phyloP scores from a whole-genome alignment of 2,888 invertebrate genomes.

The Epistrophe eligans region DNA sequence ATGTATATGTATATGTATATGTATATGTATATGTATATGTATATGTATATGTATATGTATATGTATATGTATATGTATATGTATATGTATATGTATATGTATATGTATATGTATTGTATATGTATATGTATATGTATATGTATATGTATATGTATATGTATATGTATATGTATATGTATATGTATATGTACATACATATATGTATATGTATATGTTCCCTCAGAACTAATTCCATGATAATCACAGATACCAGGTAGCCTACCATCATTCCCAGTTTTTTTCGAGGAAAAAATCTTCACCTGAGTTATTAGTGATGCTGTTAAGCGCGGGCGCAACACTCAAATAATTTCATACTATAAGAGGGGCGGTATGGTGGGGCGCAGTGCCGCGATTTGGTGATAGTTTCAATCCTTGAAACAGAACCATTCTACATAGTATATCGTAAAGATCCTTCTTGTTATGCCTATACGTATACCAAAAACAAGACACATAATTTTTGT shows the following conservation, averaged over 20 bases:
- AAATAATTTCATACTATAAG: slow-evolving; percentile 33
- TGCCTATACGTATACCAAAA: background rate
- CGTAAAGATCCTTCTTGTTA: slow-evolving; percentile 13
- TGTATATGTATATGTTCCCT: no score
- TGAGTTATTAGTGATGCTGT: slow-evolving; percentile 70
- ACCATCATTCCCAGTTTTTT: slow-evolving; percentile 27
- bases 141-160: slow-evolving; percentile 27
- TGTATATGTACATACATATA: slow-evolving; percentile 44
- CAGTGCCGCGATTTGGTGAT: background rate
- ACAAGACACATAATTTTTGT: slow-evolving; percentile 51
- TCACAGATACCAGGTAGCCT: slow-evolving; percentile 59
- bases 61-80: slow-evolving; percentile 26
- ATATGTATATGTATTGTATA: slow-evolving; percentile 34
- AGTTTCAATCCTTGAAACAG: slow-evolving; percentile 20
- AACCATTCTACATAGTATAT: background rate
- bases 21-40: slow-evolving; percentile 18
- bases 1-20: slow-evolving; percentile 26
- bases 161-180: slow-evolving; percentile 14
- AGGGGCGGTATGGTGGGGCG: background rate
- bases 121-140: no score
- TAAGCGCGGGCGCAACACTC: slow-evolving; percentile 70
- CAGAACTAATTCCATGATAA: slow-evolving; percentile 53
- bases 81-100: slow-evolving; percentile 18
- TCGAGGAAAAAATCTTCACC: slow-evolving; percentile 65
- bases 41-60: slow-evolving; percentile 38